Evolutionary conservation across 1,140 invertebrate genomes (phyloP), one percentile per base, ranked within the genome.

Genomic region (Scylla paramamosain): DNA sequence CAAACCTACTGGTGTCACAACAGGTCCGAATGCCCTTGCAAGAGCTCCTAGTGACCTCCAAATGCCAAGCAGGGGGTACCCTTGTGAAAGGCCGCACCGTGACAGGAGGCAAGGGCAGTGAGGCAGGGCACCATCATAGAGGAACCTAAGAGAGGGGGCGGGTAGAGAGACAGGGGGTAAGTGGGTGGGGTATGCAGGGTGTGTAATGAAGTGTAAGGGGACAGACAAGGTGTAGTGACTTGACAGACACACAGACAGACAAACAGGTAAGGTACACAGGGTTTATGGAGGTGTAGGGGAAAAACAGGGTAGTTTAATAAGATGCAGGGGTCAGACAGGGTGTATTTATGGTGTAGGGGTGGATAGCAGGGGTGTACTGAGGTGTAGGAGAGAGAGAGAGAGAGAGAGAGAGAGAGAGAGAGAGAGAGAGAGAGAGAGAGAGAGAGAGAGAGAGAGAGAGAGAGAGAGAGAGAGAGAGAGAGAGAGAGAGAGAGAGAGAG

Each of bases 371-470:
- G n/a, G n/a, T n/a, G n/a, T n/a, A n/a, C n/a, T n/a, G n/a, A n/a
- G n/a, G n/a, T 87, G 86, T 20, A 32, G 20, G 46, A n/a, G 89
- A 4, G 32, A 28, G 89, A 28, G 32, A 6, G 46, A 2, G 89
- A 48, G 84, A 86, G 84, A 86, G 84, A 86, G 84, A 86, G 28
- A 86, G 84, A 86, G 84, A 29, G 25, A 29, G 84, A 83, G 82
- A 83, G 82, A 83, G 82, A 83, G 82, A 83, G 82, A 83, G 82
- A 83, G 82, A 83, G 82, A 83, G 82, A 83, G 82, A 83, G 82
- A 83, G 82, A 83, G 82, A 83, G 82, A 83, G 82, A 83, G 82
- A 83, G 82, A 83, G 82, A 83, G 82, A 83, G 82, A 83, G 82
- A 4, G 82, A 83, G 82, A 83, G 82, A 83, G 82, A 83, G 82